Evolutionary conservation across 2,888 invertebrate species (phyloP).

Genomic region (Leucoptera coffeella): DNA sequence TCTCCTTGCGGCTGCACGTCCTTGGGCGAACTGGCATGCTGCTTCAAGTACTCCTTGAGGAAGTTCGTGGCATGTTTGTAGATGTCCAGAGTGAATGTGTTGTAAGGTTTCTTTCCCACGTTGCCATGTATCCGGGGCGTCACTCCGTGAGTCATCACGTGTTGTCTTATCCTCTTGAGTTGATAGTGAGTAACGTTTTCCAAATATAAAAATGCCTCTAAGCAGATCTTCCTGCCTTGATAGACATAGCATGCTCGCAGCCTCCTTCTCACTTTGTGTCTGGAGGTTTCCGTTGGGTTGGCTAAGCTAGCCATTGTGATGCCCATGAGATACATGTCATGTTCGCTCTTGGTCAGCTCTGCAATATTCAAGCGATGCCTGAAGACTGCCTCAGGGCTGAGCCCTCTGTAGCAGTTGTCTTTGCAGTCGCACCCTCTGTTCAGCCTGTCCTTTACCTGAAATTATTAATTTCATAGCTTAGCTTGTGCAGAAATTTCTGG

Average conservation of each 20-base stretch:
- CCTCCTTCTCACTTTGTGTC: slow-evolving; percentile 67
- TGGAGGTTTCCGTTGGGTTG: slow-evolving; percentile 64
- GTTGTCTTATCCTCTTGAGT: slow-evolving; percentile 69
- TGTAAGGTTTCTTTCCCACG: slow-evolving; percentile 74
- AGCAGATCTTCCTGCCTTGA: slow-evolving; percentile 69
- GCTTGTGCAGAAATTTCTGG: too few species aligned
- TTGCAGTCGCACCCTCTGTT: slow-evolving; percentile 71
- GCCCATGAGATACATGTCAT: slow-evolving; percentile 83
- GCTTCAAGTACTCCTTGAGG: slow-evolving; percentile 64
- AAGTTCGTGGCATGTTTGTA: slow-evolving; percentile 74
- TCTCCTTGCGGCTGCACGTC: slow-evolving; percentile 38
- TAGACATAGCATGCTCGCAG: slow-evolving; percentile 71
- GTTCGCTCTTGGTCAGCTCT: slow-evolving; percentile 73
- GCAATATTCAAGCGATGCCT: slow-evolving; percentile 72
- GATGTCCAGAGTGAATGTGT: slow-evolving; percentile 71
- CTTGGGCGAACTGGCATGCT: slow-evolving; percentile 55
- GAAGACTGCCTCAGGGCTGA: slow-evolving; percentile 70
- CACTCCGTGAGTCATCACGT: slow-evolving; percentile 73
- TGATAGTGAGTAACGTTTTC: slow-evolving; percentile 78
- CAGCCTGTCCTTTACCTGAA: slow-evolving; percentile 62
- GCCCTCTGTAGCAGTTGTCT: slow-evolving; percentile 69
- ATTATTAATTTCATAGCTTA: neutral
- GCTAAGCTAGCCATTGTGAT: slow-evolving; percentile 75
- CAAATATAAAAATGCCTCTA: slow-evolving; percentile 72
- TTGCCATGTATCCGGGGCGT: slow-evolving; percentile 74